Conservation (phyloP, 1,140 invertebrate species). For the Drosophila jambulina region DNA sequence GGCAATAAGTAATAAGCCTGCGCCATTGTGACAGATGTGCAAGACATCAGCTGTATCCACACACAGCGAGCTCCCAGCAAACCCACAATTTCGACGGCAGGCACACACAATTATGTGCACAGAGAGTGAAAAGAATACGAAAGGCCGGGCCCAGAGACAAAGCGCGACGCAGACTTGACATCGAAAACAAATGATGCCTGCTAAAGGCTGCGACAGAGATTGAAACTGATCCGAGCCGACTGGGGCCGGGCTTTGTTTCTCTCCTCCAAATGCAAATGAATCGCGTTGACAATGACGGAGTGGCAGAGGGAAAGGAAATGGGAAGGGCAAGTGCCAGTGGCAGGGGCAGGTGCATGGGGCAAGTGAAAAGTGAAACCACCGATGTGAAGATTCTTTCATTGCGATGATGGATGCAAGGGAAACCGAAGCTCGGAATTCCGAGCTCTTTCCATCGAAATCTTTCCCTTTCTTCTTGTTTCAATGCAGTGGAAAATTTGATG, state of each 20-base stretch:
- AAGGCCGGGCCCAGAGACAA: constrained; percentile 55
- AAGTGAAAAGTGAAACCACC: constrained; percentile 73
- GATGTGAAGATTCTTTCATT: constrained; percentile 51
- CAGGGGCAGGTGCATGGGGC: constrained; percentile 38
- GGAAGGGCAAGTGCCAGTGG: neutral
- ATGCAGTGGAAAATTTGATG: neutral
- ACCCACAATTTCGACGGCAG: constrained; percentile 49
- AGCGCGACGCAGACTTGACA: constrained; percentile 69
- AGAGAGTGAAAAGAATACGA: constrained; percentile 77
- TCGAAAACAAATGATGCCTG: constrained; percentile 79
- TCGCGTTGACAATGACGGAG: constrained; percentile 67
- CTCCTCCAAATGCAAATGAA: constrained; percentile 69
- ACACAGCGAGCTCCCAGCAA: constrained; percentile 9
- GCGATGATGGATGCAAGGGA: constrained; percentile 35
- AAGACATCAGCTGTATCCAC: constrained; percentile 15
- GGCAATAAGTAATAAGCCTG: constrained; percentile 60
- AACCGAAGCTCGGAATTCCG: constrained; percentile 11
- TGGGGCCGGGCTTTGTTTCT: constrained; percentile 30
- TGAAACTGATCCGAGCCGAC: constrained; percentile 38
- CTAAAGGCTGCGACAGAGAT: constrained; percentile 44
- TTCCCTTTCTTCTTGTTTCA: constrained; percentile 22
- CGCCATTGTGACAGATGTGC: constrained; percentile 62
- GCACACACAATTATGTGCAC: constrained; percentile 41
- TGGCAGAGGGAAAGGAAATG: constrained; percentile 7
- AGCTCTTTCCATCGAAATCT: constrained; percentile 21